Percentiles rank a stretch among this genome's conserved stretches.
Evolutionary conservation across 2,888 invertebrate species (phyloP).

Genomic region (Hirtodrosophila trivittata): DNA sequence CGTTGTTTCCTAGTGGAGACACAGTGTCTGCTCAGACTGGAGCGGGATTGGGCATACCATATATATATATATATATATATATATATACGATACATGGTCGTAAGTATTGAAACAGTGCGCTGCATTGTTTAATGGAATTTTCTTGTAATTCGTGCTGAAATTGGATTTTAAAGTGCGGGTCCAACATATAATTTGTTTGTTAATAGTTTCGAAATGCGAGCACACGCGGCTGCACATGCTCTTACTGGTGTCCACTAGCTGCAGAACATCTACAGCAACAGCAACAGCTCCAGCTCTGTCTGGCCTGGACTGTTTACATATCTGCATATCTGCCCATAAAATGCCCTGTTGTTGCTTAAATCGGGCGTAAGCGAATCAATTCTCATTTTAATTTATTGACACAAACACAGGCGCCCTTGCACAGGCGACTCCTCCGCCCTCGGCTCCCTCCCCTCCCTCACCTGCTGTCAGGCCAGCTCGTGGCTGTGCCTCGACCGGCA

Average conservation of each 20-base stretch:
- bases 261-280: not conserved
- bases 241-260: constrained; percentile 12
- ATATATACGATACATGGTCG: constrained; percentile 1
- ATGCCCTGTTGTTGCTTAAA: constrained; percentile 75
- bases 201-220: constrained; percentile 74
- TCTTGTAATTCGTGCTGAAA: constrained; percentile 77
- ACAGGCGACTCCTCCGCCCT: constrained; percentile 1
- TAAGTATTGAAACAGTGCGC: constrained; percentile 14
- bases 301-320: constrained; percentile 55
- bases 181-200: constrained; percentile 80
- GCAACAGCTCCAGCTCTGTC: constrained; percentile 19
- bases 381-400: constrained; percentile 78
- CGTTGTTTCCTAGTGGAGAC: constrained; percentile 55
- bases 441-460: constrained; percentile 5
- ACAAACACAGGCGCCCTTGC: constrained; percentile 58
- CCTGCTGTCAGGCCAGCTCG: not conserved
- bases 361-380: constrained; percentile 79
- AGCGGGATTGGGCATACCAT: not conserved
- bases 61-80: constrained; percentile 1
- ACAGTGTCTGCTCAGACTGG: constrained; percentile 56
- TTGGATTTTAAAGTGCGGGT: constrained; percentile 80
- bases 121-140: constrained; percentile 79
- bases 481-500: not conserved
- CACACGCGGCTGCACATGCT: constrained; percentile 55
- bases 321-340: constrained; percentile 64